phyloP scores from a whole-genome alignment of 2,888 invertebrate genomes.

The Emmelina monodactyla region DNA sequence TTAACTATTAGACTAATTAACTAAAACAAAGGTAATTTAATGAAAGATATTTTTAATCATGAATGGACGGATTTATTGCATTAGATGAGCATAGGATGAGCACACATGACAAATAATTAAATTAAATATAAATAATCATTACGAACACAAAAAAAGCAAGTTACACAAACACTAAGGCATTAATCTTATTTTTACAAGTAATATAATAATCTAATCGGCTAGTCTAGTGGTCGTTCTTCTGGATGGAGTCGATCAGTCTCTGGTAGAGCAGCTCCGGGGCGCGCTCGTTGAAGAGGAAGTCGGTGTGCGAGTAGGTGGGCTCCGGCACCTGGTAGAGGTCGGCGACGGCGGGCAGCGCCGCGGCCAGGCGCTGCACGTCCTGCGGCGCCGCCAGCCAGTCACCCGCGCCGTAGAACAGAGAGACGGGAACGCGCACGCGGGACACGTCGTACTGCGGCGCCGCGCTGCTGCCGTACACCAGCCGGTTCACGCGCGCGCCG shows the following conservation, averaged over 20 bases:
- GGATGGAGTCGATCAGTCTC: conserved; percentile 34
- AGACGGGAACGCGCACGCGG: conserved; percentile 43
- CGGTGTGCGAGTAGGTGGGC: conserved; percentile 48
- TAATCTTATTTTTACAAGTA: too few relatives aligned
- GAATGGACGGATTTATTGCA: conserved; percentile 36
- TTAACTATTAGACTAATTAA: too few relatives aligned
- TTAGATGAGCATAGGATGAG: conserved; percentile 20
- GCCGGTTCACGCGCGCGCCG: conserved; percentile 35
- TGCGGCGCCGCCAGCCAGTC: conserved; percentile 72
- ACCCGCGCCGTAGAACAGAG: conserved; percentile 50
- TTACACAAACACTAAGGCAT: too few relatives aligned
- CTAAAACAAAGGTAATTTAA: too few relatives aligned
- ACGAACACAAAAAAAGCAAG: too few relatives aligned
- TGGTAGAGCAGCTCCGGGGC: conserved; percentile 34
- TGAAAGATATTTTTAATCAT: too few relatives aligned
- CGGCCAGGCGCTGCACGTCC: conserved; percentile 64
- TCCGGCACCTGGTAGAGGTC: conserved; percentile 64
- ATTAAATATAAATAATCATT: conserved; percentile 8
- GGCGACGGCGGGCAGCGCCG: conserved; percentile 62
- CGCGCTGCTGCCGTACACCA: conserved; percentile 36
- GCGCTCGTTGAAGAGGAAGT: conserved; percentile 48
- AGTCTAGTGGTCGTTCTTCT: conserved; percentile 3
- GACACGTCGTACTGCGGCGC: conserved; percentile 46
- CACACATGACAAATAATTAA: conserved; percentile 13
- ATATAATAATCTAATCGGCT: too few relatives aligned